Percentiles rank a stretch among this genome's conserved stretches.
phyloP scores from a whole-genome alignment of 2,888 invertebrate species.

The Itoplectis maculator region DNA sequence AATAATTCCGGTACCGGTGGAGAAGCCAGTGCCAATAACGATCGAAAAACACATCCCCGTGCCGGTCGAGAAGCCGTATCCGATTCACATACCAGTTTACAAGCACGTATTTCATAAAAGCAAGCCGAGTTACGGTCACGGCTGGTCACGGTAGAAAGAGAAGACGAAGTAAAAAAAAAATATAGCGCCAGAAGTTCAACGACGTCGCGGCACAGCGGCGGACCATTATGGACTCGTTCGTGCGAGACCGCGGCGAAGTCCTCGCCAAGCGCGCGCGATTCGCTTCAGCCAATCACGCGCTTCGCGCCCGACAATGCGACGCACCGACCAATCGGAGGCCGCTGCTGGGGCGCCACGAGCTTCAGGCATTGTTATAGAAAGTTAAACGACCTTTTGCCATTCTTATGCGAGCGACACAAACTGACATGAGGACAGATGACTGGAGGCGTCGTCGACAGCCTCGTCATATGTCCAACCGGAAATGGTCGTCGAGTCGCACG shows the following conservation, averaged over 20 bases:
- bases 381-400: conserved; percentile 10
- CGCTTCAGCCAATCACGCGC: not conserved
- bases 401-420: not conserved
- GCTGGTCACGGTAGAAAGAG: conserved; percentile 55
- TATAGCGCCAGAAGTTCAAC: not conserved
- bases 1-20: conserved; percentile 88
- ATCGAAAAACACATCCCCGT: conserved; percentile 89
- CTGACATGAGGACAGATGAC: too few species aligned
- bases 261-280: not conserved
- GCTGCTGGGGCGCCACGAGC: not conserved
- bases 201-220: conserved; percentile 4
- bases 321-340: not conserved
- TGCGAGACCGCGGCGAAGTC: conserved; percentile 10
- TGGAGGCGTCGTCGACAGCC: not conserved
- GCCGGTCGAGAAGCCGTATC: conserved; percentile 88
- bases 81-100: conserved; percentile 90
- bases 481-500: not conserved
- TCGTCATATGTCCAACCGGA: not conserved
- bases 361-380: conserved; percentile 1
- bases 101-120: conserved; percentile 89
- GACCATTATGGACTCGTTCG: conserved; percentile 8
- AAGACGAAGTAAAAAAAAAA: conserved; percentile 4
- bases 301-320: not conserved
- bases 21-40: conserved; percentile 89
- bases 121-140: conserved; percentile 82